A percentile compares a stretch with the other conserved stretches of the same genome.
Conservation (phyloP, 1,140 invertebrate species). For the Pissodes strobi region DNA sequence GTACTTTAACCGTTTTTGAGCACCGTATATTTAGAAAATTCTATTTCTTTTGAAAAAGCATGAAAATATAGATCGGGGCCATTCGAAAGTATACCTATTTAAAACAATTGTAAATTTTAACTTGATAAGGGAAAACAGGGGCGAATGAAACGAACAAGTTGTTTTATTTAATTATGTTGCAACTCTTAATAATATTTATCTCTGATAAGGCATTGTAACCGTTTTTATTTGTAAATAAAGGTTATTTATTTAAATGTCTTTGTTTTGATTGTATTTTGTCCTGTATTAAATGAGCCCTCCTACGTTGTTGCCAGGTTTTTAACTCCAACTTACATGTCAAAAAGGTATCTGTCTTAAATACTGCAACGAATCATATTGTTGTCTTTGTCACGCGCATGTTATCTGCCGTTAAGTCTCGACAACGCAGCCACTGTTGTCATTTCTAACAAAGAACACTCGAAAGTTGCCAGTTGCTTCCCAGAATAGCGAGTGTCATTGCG, state of each 20-base stretch:
- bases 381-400: no score
- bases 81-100: constrained; percentile 24
- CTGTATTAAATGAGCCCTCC: background rate
- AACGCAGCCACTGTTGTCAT: no score
- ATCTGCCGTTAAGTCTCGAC: no score
- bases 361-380: no score
- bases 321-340: no score
- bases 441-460: no score
- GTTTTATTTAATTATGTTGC: background rate
- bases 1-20: no score
- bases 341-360: no score
- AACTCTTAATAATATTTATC: constrained; percentile 1
- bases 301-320: background rate
- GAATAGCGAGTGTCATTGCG: no score
- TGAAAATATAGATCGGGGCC: constrained; percentile 11
- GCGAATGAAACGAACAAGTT: constrained; percentile 3
- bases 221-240: constrained; percentile 29
- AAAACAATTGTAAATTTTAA: constrained; percentile 16
- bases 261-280: background rate
- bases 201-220: background rate
- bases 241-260: constrained; percentile 14
- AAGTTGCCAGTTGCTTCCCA: no score
- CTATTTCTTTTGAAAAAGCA: background rate
- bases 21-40: no score
- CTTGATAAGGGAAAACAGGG: constrained; percentile 2